phyloP scores from a whole-genome alignment of 2,797 vertebrate genomes.

The Rhinogobio ventralis region DNA sequence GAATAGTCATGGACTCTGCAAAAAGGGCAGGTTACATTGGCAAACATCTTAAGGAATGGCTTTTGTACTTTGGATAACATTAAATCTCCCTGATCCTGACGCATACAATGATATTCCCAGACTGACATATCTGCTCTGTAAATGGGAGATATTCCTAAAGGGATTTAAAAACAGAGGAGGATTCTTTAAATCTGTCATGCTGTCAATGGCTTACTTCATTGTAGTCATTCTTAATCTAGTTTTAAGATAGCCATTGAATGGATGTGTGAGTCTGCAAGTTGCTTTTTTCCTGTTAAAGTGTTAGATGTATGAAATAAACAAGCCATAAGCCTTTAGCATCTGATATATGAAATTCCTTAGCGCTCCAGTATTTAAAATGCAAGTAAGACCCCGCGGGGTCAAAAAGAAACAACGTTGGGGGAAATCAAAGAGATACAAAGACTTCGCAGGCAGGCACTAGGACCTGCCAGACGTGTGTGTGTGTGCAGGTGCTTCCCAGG shows the following conservation, averaged over 20 bases:
- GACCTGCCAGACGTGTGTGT: conserved; percentile 61
- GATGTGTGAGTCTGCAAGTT: conserved; percentile 48
- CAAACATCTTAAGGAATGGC: conserved; percentile 76
- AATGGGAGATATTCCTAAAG: conserved; percentile 77
- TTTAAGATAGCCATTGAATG: conserved; percentile 68
- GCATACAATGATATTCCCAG: conserved; percentile 76
- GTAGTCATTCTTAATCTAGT: conserved; percentile 67
- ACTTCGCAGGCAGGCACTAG: conserved; percentile 62
- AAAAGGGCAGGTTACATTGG: conserved; percentile 70
- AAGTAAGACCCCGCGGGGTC: not conserved
- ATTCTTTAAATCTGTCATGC: conserved; percentile 71
- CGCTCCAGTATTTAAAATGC: conserved; percentile 33
- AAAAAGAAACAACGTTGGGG: conserved; percentile 31
- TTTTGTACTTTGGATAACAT: conserved; percentile 78
- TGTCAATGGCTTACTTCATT: conserved; percentile 75
- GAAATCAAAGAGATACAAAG: conserved; percentile 32
- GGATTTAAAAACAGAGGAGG: conserved; percentile 76
- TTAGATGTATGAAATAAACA: not conserved
- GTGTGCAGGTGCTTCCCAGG: conserved; percentile 63
- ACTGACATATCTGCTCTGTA: conserved; percentile 73
- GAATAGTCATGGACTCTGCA: conserved; percentile 57
- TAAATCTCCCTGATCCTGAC: conserved; percentile 78
- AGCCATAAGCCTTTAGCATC: conserved; percentile 21
- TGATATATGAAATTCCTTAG: conserved; percentile 2
- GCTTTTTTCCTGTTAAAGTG: conserved; percentile 14